These are phyloP conservation scores for Ptychoptera albimana DNA, from an alignment of 2,888 invertebrate genomes.

Conservation along the genomic window DNA sequence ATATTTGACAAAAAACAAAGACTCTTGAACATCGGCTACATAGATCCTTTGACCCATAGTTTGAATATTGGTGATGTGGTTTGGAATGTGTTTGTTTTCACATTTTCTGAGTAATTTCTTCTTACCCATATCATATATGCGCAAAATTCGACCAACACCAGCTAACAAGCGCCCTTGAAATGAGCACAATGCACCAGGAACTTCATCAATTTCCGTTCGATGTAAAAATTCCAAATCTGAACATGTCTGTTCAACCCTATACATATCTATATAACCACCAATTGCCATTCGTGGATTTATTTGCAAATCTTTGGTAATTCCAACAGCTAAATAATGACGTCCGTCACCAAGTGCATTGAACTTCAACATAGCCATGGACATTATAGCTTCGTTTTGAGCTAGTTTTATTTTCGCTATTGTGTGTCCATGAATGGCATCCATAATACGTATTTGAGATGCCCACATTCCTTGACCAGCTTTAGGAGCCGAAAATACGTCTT, in stretches of 20 bases:
- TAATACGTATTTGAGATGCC: conserved; percentile 79
- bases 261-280: conserved; percentile 77
- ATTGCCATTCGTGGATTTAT: conserved; percentile 72
- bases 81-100: conserved; percentile 94
- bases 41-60: conserved; percentile 88
- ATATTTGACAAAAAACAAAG: conserved; percentile 89
- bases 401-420: conserved; percentile 65
- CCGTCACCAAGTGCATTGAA: conserved; percentile 45
- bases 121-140: conserved; percentile 92
- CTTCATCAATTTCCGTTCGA: conserved; percentile 84
- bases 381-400: conserved; percentile 93
- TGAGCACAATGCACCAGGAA: conserved; percentile 73
- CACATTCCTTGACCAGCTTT: conserved; percentile 93
- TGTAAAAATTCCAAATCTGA: conserved; percentile 82
- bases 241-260: conserved; percentile 55
- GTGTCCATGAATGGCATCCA: conserved; percentile 69
- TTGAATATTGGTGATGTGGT: conserved; percentile 84
- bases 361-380: conserved; percentile 69
- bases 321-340: conserved; percentile 55
- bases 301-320: conserved; percentile 79
- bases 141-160: conserved; percentile 80
- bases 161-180: conserved; percentile 86
- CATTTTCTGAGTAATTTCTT: conserved; percentile 93
- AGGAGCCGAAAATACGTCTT: conserved; percentile 86
- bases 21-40: conserved; percentile 93